A percentile compares a stretch with the other conserved stretches of the same genome.
phyloP scores from a whole-genome alignment of 2,888 invertebrate species.

The Altica lythri region DNA sequence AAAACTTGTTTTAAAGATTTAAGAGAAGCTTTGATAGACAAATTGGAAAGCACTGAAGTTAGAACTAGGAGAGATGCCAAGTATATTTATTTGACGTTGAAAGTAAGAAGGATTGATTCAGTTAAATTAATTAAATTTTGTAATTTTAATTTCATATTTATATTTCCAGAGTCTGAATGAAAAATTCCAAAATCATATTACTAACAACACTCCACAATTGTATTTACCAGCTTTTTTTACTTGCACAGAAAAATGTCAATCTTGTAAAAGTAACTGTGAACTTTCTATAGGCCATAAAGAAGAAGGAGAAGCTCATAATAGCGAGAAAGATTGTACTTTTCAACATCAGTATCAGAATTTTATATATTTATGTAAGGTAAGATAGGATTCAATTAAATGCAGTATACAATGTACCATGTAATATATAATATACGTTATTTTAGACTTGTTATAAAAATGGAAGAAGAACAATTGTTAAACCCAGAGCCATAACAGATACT shows the following conservation, averaged over 20 bases:
- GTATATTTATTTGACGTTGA: slow-evolving; percentile 70
- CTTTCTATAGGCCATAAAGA: slow-evolving; percentile 70
- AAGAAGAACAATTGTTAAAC: slow-evolving; percentile 64
- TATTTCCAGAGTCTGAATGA: slow-evolving; percentile 66
- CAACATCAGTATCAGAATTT: slow-evolving; percentile 78
- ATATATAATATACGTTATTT: slow-evolving; percentile 23
- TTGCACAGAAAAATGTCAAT: slow-evolving; percentile 71
- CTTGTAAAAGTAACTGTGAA: slow-evolving; percentile 68
- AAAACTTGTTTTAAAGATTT: slow-evolving; percentile 67
- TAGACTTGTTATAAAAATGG: slow-evolving; percentile 55
- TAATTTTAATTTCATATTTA: slow-evolving; percentile 13
- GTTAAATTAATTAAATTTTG: too few relatives aligned
- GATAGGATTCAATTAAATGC: slow-evolving; percentile 11
- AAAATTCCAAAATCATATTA: slow-evolving; percentile 73
- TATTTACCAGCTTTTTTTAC: slow-evolving; percentile 83
- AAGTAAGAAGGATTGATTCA: too few relatives aligned
- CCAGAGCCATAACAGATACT: slow-evolving; percentile 57
- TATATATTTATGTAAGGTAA: slow-evolving; percentile 66
- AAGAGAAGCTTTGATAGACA: slow-evolving; percentile 62
- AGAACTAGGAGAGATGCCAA: slow-evolving; percentile 70
- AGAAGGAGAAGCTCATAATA: slow-evolving; percentile 65
- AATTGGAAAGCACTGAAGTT: slow-evolving; percentile 72
- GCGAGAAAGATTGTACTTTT: slow-evolving; percentile 62
- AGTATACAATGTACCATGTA: not conserved
- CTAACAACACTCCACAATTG: slow-evolving; percentile 64